phyloP scores from a whole-genome alignment of 2,888 invertebrate genomes.

The Drosophila meridiana region DNA sequence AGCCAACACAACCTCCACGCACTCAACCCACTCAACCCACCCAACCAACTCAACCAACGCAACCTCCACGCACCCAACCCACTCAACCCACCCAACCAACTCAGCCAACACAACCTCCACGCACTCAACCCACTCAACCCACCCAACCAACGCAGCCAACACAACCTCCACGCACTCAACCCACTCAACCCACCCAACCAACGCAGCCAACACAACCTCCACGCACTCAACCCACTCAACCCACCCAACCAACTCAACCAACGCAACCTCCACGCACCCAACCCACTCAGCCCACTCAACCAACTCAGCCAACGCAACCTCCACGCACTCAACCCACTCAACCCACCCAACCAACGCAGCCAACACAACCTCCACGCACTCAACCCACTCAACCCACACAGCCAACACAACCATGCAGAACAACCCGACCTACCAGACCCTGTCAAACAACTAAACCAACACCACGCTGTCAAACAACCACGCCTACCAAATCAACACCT shows the following conservation, averaged over 20 bases:
- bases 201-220: neutral
- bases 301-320: neutral
- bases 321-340: neutral
- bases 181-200: neutral
- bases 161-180: neutral
- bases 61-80: neutral
- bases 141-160: neutral
- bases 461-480: fast-evolving
- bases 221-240: neutral
- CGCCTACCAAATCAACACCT: neutral
- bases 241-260: neutral
- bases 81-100: neutral
- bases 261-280: neutral
- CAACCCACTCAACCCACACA: neutral
- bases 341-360: neutral
- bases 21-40: neutral
- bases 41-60: neutral
- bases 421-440: neutral
- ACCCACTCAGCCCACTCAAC: neutral
- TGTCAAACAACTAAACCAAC: neutral
- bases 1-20: neutral
- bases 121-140: neutral
- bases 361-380: neutral
- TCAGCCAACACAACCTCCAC: neutral
- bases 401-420: neutral